These are phyloP conservation scores for Minunthozetes semirufus DNA, from an alignment of 2,888 invertebrate genomes.

Conservation along the genomic window DNA sequence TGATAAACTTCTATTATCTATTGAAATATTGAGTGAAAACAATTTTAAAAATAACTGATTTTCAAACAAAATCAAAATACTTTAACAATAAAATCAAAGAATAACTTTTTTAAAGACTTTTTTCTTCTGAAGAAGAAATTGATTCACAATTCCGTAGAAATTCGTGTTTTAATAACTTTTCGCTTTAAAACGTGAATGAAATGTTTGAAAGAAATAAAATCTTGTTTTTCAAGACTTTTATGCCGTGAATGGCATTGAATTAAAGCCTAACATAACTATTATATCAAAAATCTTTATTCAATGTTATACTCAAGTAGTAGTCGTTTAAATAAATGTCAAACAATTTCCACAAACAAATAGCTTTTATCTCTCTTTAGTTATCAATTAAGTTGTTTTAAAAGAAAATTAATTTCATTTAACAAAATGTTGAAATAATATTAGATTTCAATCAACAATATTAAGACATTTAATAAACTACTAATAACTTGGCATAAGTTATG, in stretches of 20 bases:
- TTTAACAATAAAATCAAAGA: no score
- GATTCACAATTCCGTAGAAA: neutral
- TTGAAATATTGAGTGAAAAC: neutral
- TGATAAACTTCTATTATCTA: neutral
- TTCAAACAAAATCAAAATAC: no score
- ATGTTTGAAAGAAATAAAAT: neutral
- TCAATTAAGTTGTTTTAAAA: no score
- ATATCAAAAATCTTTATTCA: neutral
- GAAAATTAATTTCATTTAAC: no score
- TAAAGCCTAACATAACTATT: neutral
- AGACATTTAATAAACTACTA: no score
- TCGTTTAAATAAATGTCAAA: conserved; percentile 15
- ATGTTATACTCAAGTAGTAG: conserved; percentile 9
- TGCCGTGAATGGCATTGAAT: conserved; percentile 16
- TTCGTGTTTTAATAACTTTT: neutral
- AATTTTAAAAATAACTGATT: neutral
- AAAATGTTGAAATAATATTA: no score
- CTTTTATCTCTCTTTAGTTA: no score
- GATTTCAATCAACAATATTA: no score
- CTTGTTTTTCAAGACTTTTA: neutral
- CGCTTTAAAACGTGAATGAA: neutral
- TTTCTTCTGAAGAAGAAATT: neutral
- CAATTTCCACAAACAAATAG: neutral
- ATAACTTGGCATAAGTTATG: no score
- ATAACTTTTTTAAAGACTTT: no score